Evolutionary conservation across 2,888 invertebrate genomes (phyloP).

Genomic region (Rutpela maculata): DNA sequence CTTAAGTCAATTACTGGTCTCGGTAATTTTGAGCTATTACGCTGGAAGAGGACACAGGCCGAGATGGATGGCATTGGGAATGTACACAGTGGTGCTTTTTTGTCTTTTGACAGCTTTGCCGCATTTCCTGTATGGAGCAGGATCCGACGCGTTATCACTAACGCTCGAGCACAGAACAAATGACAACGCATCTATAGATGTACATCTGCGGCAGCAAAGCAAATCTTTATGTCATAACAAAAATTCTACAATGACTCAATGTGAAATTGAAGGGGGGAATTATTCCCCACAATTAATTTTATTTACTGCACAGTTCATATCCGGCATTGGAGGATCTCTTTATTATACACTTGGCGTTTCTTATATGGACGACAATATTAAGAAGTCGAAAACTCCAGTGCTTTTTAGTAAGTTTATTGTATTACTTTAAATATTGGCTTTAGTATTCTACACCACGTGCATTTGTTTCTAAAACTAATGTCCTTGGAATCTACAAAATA

Average conservation of each 20-base stretch:
- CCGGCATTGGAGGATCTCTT: slow-evolving; percentile 82
- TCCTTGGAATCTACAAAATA: too few species aligned
- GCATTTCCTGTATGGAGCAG: slow-evolving; percentile 82
- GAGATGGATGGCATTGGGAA: slow-evolving; percentile 82
- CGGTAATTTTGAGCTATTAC: slow-evolving; percentile 82
- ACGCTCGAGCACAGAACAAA: slow-evolving; percentile 78
- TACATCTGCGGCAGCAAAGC: slow-evolving; percentile 75
- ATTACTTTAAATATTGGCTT: too few species aligned
- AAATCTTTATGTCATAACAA: slow-evolving; percentile 76
- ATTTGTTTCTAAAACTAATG: too few species aligned
- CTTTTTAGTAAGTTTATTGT: slow-evolving; percentile 78
- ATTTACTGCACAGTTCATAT: slow-evolving; percentile 82
- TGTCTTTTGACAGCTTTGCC: slow-evolving; percentile 82
- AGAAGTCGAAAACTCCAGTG: slow-evolving; percentile 83
- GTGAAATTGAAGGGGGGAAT: slow-evolving; percentile 74
- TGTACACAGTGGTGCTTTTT: slow-evolving; percentile 79
- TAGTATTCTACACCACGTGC: too few species aligned
- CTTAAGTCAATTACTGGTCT: slow-evolving; percentile 82
- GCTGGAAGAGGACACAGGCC: slow-evolving; percentile 84
- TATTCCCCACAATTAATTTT: slow-evolving; percentile 79
- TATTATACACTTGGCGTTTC: slow-evolving; percentile 83
- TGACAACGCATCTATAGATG: slow-evolving; percentile 73
- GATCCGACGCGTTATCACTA: slow-evolving; percentile 79
- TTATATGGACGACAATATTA: slow-evolving; percentile 87
- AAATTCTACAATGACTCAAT: slow-evolving; percentile 65